Base-by-base conservation (phyloP, 2,797 vertebrate species). In the Danio choprae region DNA sequence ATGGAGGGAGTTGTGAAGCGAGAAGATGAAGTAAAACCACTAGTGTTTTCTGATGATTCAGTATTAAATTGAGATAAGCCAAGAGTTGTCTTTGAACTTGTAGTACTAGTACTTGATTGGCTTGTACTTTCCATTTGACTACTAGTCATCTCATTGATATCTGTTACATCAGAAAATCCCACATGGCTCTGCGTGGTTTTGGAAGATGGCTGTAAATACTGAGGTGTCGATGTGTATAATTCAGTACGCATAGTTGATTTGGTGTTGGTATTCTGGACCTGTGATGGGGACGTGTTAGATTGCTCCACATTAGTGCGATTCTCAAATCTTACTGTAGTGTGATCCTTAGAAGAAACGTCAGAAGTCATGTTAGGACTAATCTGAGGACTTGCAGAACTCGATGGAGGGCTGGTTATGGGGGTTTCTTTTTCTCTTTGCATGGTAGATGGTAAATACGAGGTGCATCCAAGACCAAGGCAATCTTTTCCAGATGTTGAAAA, bases 141-240 rank as follows among this genome's bases (percentile, higher is more conserved):
- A 48, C 11, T 62, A 46, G 48, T 44, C 55, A 36, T 71, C 43
- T 65, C 9, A 4, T 40, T 48, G 22, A 69, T 67, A 11, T n/a
- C 38, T 29, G 46, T 64, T 40, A 40, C 44, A 40, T 41, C 46
- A 1, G 44, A 46, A 74, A 74, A 18, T 59, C 40, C 71, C 56
- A 38, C 29, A 53, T 41, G 50, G 36, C 73, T 40, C 44, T 43
- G 62, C 1, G 13, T 13, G 51, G 18, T 43, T 72, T 43, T 15
- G 5, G 36, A 72, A 5, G 77, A 41, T 62, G 16, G 6, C 22
- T 13, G 2, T 9, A 16, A 68, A 77, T 60, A 11, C 16, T n/a
- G 71, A 58, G 65, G 20, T 3, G 83, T 80, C 20, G 69, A 12
- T 3, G 78, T 77, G 29, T 20, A 60, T 5, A 69, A 5, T 29